Base-by-base conservation (phyloP, 2,888 invertebrate species). In the Lithophane socia region DNA sequence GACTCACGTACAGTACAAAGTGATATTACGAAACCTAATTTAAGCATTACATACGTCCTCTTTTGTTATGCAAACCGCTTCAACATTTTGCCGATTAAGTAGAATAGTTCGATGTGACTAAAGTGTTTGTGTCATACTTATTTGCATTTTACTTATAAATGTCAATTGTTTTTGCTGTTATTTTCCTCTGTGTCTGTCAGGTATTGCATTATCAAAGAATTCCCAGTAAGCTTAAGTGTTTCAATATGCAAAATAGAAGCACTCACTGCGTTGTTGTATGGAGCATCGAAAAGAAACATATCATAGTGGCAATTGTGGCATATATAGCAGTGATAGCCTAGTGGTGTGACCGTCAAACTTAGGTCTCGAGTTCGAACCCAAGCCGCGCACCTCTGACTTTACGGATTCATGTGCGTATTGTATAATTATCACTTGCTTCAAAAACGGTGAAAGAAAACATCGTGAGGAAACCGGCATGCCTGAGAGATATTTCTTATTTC, bases 11-110 rank as follows among this genome's bases (percentile, higher is more conserved):
- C 65, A 58, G 44, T 74, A 80, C 65, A 58, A 78, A 85, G 67
- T 81, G 64, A 76, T 78, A 75, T 87, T 88, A 82, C 80, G 79
- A 85, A 86, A 87, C 73, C 64, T 80, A 72, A 85, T 85, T 85
- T 79, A 75, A 72, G 76, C 47, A 79, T 81, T 75, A 71, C 65
- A 61, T 68, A 64, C 42, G 29, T 74, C 66, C 61, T 64, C 67
- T 73, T 79, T 78, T 83, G 65, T 84, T 84, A 72, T 71, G 73
- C 76, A 78, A 77, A 82, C 58, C 13, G 42, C 77, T 75, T 84
- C 42, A 75, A 68, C n/a, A 47, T 84, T 75, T 73, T 66, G 47
- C 67, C 42, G 75, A 71, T 80, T 68, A n/a, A 29, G 71, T 69
- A 64, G 71, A 73, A 83, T 77, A 72, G 49, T 64, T 71, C 29